Evolutionary conservation across 2,888 invertebrate genomes (phyloP), one percentile per base, ranked within the genome.

Genomic region (Leptinotarsa tumamoca): DNA sequence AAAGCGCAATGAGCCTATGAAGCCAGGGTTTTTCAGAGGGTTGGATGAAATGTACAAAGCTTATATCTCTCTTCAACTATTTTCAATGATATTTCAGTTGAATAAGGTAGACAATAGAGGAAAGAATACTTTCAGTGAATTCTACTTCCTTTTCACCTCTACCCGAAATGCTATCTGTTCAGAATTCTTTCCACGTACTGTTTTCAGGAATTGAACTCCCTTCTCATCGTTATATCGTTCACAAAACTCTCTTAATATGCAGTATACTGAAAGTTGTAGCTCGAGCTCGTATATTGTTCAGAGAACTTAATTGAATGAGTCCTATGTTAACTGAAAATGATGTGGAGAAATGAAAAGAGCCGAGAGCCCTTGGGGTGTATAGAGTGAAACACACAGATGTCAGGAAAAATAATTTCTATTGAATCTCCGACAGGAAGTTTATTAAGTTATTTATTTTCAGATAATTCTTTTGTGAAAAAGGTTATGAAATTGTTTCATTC

Each of bases 301-400:
- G 56, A 17, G 68, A 43, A 43, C 68, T 54, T 51, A 68, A 68
- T 51, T 68, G 54, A 68, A 68, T 68, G 68, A 68, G 68, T 33
- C 68, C 54, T 43, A 68, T 43, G 69, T 56, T 56, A 69, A 51
- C 50, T 56, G 54, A 69, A 21, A 69, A 69, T 69, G 69, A 69
- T 56, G 56, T 69, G 17, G 54, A 33, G 43, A 18, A 54, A 69
- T 69, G 51, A 69, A 51, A 69, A 69, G 51, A 69, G 69, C 33
- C n/a, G 43, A 54, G 15, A 54, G 51, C 54, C 18, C 18, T 56
- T 33, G 13, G 33, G 43, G 56, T 56, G 33, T 56, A 18, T 63
- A n/a, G 43, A 33, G 43, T 63, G 70, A 49, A 58, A 58, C 49
- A 58, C 70, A 58, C 58, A 70, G 70, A 70, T 61, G 70, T 70